These are phyloP conservation scores for Laothoe populi DNA, from an alignment of 2,888 invertebrate species.

Conservation along the genomic window DNA sequence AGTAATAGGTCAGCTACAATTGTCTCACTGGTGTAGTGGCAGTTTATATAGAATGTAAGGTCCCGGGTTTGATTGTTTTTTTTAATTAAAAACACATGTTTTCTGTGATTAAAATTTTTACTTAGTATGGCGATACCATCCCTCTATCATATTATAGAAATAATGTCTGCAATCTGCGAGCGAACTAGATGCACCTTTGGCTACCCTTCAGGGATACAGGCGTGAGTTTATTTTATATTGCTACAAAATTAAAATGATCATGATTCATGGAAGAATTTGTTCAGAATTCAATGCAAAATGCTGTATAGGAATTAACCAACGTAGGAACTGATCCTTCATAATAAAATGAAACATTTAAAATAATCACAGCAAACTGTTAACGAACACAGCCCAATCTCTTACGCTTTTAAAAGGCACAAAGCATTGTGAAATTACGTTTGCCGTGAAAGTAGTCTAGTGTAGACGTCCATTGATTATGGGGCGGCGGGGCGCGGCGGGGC, in stretches of 20 bases:
- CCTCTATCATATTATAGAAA: too few species aligned
- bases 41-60: too few species aligned
- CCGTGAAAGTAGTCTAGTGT: constrained; percentile 72
- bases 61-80: too few species aligned
- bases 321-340: neutral
- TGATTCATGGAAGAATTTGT: neutral
- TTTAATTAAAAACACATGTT: too few species aligned
- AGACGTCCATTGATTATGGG: constrained; percentile 77
- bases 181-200: too few species aligned
- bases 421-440: constrained; percentile 58
- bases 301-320: constrained; percentile 5
- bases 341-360: constrained; percentile 18
- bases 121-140: too few species aligned
- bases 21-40: too few species aligned
- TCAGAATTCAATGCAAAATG: neutral
- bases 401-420: constrained; percentile 25
- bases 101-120: too few species aligned
- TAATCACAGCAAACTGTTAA: constrained; percentile 21
- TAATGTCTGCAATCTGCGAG: too few species aligned
- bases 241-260: neutral
- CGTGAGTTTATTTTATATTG: neutral
- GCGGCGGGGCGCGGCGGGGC: constrained; percentile 56
- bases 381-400: constrained; percentile 16
- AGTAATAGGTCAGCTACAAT: too few species aligned
- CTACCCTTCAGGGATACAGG: neutral